Evolutionary conservation across 1,140 invertebrate genomes (phyloP).

Genomic region (Ceratina calcarata): DNA sequence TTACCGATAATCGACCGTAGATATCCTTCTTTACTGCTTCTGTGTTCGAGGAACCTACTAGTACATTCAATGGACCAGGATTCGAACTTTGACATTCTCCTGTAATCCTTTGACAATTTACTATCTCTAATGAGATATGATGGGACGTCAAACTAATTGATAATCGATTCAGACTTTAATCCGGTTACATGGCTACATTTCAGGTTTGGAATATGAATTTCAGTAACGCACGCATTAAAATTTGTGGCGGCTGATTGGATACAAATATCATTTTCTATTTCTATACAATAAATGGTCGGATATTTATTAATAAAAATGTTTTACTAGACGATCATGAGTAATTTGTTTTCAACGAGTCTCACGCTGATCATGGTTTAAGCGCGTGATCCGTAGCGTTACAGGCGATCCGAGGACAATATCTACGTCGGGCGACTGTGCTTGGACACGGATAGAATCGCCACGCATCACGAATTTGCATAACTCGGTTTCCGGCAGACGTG

Average conservation of each 20-base stretch:
- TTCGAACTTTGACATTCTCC: conserved; percentile 7
- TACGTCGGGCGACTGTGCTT: conserved; percentile 9
- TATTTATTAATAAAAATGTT: too few relatives aligned
- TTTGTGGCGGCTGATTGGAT: too few relatives aligned
- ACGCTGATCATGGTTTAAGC: not conserved
- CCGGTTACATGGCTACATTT: not conserved
- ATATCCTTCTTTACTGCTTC: not conserved
- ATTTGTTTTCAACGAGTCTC: too few relatives aligned
- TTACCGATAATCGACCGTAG: not conserved
- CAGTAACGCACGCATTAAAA: too few relatives aligned
- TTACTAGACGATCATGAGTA: too few relatives aligned
- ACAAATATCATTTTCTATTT: too few relatives aligned
- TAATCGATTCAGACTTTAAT: too few relatives aligned
- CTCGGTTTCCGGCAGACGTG: conserved; percentile 55
- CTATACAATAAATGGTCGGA: too few relatives aligned
- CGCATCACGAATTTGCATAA: conserved; percentile 59
- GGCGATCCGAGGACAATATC: conserved; percentile 58
- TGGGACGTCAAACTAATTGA: too few relatives aligned
- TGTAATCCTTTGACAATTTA: not conserved
- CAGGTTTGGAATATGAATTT: too few relatives aligned
- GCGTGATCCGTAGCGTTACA: conserved; percentile 13
- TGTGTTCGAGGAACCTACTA: not conserved
- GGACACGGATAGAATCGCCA: conserved; percentile 44
- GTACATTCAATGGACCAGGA: not conserved
- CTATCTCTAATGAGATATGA: too few relatives aligned